phyloP scores from a whole-genome alignment of 2,888 invertebrate genomes.

The Megamerina dolium region DNA sequence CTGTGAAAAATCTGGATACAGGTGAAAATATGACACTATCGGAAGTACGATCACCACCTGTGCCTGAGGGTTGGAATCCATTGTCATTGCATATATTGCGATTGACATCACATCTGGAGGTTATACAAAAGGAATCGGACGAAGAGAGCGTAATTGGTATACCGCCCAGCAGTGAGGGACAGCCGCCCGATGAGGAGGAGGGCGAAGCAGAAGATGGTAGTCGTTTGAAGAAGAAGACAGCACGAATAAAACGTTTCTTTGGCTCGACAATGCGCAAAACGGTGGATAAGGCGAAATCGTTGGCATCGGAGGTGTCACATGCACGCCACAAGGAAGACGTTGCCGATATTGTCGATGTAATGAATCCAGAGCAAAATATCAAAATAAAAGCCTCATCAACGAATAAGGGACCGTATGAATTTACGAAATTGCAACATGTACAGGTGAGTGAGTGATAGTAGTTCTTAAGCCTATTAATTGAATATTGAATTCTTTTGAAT shows the following conservation, averaged over 20 bases:
- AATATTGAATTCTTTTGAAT: background rate
- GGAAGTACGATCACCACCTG: conserved; percentile 59
- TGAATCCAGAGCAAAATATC: conserved; percentile 70
- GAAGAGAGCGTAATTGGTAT: conserved; percentile 66
- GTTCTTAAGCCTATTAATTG: background rate
- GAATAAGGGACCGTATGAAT: conserved; percentile 96
- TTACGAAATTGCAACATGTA: conserved; percentile 83
- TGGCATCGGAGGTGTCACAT: conserved; percentile 83
- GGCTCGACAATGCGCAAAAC: conserved; percentile 88
- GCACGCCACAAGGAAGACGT: conserved; percentile 83
- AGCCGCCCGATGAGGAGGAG: conserved; percentile 48
- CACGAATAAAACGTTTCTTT: conserved; percentile 70
- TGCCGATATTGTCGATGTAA: conserved; percentile 77
- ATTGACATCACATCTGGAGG: conserved; percentile 73
- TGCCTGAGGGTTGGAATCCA: conserved; percentile 86
- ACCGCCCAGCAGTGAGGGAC: conserved; percentile 48
- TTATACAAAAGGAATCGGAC: conserved; percentile 73
- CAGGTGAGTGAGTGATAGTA: conserved; percentile 57
- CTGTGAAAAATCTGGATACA: conserved; percentile 73
- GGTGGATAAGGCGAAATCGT: conserved; percentile 82
- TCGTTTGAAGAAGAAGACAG: conserved; percentile 51
- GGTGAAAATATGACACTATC: conserved; percentile 90
- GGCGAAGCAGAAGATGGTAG: conserved; percentile 49
- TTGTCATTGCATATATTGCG: conserved; percentile 91
- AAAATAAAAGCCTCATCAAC: conserved; percentile 92